Base-by-base conservation (phyloP, 2,113 vertebrate genomes). In the Sterrhoptilus dennistouni region DNA sequence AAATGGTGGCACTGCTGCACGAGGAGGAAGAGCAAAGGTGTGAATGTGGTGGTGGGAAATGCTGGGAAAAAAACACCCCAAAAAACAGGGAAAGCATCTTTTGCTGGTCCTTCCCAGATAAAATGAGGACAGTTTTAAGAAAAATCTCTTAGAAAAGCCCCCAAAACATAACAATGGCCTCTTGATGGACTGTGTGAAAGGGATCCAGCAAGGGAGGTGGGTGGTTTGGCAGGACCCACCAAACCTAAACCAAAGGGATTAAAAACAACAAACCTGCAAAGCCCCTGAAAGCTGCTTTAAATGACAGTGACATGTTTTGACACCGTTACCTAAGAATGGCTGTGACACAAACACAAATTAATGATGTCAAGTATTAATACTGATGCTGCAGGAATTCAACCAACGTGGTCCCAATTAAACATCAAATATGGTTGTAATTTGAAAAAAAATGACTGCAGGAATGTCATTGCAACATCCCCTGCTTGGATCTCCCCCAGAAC, bases 321-420 rank as follows among this genome's bases (percentile, higher is more conserved):
- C 88, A 83, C 82, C 1, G 10, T 60, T 83, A 86, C 83, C 85
- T 44, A 91, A 94, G 87, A 93, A 80, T 14, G 68, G 87, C 88
- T 64, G 27, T 33, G 88, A 91, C 59, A 74, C 38, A 70, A 93
- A 88, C 91, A 87, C 50, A 75, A 93, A 79, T n/a, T 36, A 44
- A 66, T 47, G 50, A 65, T 77, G 82, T 74, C 85, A 86, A 69
- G 49, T 40, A 91, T 65, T 52, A 80, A 84, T 23, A 38, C 50
- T 25, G 63, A 79, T 83, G 84, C 94, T 54, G 81, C 87, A 42
- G 36, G 87, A 91, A 94, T 87, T 42, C 84, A 20, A 45, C 77
- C 91, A 91, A 89, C 53, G 87, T 87, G 95, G 91, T 85, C 81
- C 84, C 77, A 89, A 93, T 89, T 87, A 91, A 64, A 15, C 27